Evolutionary conservation across 2,888 invertebrate species (phyloP), one percentile per base, ranked within the genome.

Genomic region (Corythucha ciliata): DNA sequence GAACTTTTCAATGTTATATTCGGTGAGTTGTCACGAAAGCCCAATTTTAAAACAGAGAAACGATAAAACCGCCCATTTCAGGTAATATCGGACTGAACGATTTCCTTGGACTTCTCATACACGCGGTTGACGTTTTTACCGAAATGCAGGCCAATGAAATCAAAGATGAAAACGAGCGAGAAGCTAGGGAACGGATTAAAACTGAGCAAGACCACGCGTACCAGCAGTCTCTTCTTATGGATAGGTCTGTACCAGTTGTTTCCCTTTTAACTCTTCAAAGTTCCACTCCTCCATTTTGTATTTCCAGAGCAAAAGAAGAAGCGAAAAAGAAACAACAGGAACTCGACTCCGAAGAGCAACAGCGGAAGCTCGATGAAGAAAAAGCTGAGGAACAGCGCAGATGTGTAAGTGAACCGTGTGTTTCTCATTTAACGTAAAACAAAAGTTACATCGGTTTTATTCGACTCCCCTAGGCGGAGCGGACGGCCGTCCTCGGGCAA

Each of bases 161-260:
- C 52, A 74, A 77, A 33, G 80, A 89, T 63, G 94, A 94, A 72
- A 78, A 86, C 54, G 92, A 93, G 68, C 72, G 94, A 51, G 85
- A 87, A 58, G 90, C 86, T 8, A 72, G 94, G 49, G 92, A 93
- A 69, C 74, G 77, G 62, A 89, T 96, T 48, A 91, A 92, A 70
- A 76, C 80, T 62, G 93, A 94, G 68, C 94, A 96, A 72, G 93
- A 96, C 72, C 80, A 81, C 68, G 94, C 94, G 1, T 96, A 91
- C 70, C 81, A 89, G 67, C 81, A 78, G 65, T 93, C 93, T 61
- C 74, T 96, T 48, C 84, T 84, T 65, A 83, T 81, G 1, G 90
- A 90, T 69, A n/a, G n/a, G n/a, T n/a, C n/a, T n/a, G n/a, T n/a
- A n/a, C n/a, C n/a, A n/a, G n/a, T n/a, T n/a, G 79, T 18, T 45